Evolutionary conservation across 2,113 vertebrate genomes (phyloP).

Genomic region (Hemiscyllium ocellatum): DNA sequence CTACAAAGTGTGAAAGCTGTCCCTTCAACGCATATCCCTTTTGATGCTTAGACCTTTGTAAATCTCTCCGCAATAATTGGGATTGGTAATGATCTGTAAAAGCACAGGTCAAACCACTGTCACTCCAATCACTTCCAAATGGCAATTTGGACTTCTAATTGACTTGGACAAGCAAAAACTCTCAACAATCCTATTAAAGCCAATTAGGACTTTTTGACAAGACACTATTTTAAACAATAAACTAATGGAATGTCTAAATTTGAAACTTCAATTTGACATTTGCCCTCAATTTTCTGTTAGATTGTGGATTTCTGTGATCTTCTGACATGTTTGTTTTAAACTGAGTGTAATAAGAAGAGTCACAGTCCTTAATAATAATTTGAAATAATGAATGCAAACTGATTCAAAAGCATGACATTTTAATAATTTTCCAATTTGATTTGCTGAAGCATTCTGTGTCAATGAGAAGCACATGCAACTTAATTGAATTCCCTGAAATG

Average conservation of each 20-base stretch:
- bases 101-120: conserved; percentile 19
- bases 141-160: conserved; percentile 5
- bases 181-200: neutral
- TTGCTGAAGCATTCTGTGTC: neutral
- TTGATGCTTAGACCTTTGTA: neutral
- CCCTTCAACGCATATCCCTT: neutral
- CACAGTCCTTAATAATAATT: neutral
- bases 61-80: conserved; percentile 21
- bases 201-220: neutral
- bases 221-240: neutral
- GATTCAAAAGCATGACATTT: neutral
- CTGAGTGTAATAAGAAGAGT: neutral
- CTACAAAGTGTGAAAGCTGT: neutral
- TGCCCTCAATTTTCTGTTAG: neutral
- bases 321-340: neutral
- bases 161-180: neutral
- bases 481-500: neutral
- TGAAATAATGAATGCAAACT: conserved; percentile 25
- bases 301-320: conserved; percentile 8
- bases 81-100: conserved; percentile 19
- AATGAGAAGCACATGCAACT: neutral
- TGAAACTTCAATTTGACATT: neutral
- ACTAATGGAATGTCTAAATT: neutral
- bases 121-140: conserved; percentile 30
- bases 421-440: neutral